Percentiles rank a stretch among this genome's conserved stretches.
Evolutionary conservation across 2,888 invertebrate species (phyloP).

Genomic region (Coelinius sp.): DNA sequence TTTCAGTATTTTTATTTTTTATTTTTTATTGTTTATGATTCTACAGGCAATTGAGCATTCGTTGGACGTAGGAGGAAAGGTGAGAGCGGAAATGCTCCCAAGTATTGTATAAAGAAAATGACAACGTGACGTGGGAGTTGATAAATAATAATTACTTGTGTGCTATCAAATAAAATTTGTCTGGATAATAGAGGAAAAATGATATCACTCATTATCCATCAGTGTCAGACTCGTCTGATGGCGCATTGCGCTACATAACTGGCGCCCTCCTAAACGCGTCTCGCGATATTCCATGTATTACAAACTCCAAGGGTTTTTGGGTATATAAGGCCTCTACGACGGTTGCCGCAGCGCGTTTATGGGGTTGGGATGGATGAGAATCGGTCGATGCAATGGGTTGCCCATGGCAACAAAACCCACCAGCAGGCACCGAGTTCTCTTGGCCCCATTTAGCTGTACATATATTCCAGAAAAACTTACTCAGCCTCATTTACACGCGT

Average conservation of each 20-base stretch:
- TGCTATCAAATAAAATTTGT: background rate
- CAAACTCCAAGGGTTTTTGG: slow-evolving; percentile 26
- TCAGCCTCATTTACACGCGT: slow-evolving; percentile 10
- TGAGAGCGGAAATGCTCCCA: slow-evolving; percentile 15
- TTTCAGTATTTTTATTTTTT: background rate
- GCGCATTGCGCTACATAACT: slow-evolving; percentile 39
- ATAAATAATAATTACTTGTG: background rate
- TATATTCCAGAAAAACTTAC: slow-evolving; percentile 13
- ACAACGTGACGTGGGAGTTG: slow-evolving; percentile 3
- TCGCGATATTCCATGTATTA: slow-evolving; percentile 9
- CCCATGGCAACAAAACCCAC: slow-evolving; percentile 45
- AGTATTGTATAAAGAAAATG: slow-evolving; percentile 8
- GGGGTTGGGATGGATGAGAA: slow-evolving; percentile 45
- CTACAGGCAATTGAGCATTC: background rate
- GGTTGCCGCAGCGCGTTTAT: slow-evolving; percentile 28
- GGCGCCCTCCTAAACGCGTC: slow-evolving; percentile 36
- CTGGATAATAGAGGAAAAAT: slow-evolving; percentile 3
- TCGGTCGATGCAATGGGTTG: slow-evolving; percentile 49
- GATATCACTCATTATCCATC: background rate
- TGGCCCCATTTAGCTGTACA: slow-evolving; percentile 42
- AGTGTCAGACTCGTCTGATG: slow-evolving; percentile 26
- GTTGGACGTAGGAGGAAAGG: slow-evolving; percentile 5
- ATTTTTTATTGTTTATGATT: no score
- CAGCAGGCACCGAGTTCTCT: slow-evolving; percentile 39
- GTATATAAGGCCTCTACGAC: slow-evolving; percentile 31